Evolutionary conservation across 2,797 vertebrate species (phyloP), one percentile per base, ranked within the genome.

Genomic region (Chaunax sp.): DNA sequence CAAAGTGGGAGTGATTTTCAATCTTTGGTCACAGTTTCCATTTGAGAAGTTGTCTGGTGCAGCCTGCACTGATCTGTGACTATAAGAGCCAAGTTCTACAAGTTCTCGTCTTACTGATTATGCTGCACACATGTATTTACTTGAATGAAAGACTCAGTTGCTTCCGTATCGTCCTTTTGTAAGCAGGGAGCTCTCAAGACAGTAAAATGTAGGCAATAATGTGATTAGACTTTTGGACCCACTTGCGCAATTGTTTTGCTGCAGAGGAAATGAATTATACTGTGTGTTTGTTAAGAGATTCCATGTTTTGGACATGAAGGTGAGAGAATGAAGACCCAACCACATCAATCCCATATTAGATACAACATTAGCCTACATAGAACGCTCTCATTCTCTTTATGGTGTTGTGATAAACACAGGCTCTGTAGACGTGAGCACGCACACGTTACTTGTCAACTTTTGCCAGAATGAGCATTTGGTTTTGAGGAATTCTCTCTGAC

Each of bases 401-500:
- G 14, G 26, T 14, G 25, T 6, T 38, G 1, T 49, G 6, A 43
- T 20, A 30, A 0, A 18, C 7, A 22, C 3, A n/a, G 4, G 6
- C 58, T 18, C 18, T 28, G 33, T 14, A 26, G 23, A 37, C n/a
- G 44, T 19, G 19, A 54, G 40, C 55, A 35, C 74, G 46, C 37
- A 26, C 22, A 64, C 26, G 35, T 67, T 35, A 26, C 43, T 28
- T 52, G 52, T 62, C 45, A 59, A 11, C 49, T 67, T 19, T 4
- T 72, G 46, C 64, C 51, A 19, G 30, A 64, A 50, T 45, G 16
- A 53, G 8, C 18, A 18, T 55, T 65, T 47, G 53, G 46, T 44
- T 75, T 20, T 1, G 60, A 69, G 69, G 80, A 86, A 87, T 84
- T 83, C 70, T 55, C 60, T 37, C n/a, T 15, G 69, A 56, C 73